These are phyloP conservation scores for Dasysyrphus albostriatus DNA, from an alignment of 2,888 invertebrate genomes.

Conservation along the genomic window DNA sequence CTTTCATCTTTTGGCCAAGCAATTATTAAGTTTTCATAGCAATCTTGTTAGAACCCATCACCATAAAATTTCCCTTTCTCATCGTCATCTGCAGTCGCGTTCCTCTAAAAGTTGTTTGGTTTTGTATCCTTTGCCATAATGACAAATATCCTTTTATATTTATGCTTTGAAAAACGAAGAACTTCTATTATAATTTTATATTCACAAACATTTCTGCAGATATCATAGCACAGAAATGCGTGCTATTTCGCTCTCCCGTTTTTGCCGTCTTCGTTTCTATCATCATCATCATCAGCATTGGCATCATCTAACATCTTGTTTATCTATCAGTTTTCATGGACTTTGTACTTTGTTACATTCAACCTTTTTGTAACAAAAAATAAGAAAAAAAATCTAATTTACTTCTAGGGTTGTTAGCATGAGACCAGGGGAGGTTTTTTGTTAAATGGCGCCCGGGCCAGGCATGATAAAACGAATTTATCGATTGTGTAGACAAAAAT, in stretches of 20 bases:
- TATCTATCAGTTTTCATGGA: slow-evolving; percentile 7
- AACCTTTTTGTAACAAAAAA: background rate
- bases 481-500: too few species aligned
- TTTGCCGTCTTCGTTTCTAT: background rate
- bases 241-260: background rate
- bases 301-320: background rate
- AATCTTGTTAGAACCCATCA: slow-evolving; percentile 54
- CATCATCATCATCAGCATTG: slow-evolving; percentile 27
- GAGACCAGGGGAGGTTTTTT: background rate
- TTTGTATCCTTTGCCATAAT: slow-evolving; percentile 51
- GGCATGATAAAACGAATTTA: background rate
- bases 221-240: slow-evolving; percentile 17
- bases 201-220: slow-evolving; percentile 27
- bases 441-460: background rate
- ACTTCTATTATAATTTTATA: slow-evolving; percentile 50
- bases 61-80: background rate
- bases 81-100: too few species aligned
- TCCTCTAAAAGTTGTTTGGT: slow-evolving; percentile 1
- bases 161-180: slow-evolving; percentile 25
- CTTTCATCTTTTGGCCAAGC: slow-evolving; percentile 47
- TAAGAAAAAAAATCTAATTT: slow-evolving; percentile 39
- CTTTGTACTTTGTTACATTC: background rate
- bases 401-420: slow-evolving; percentile 39
- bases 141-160: slow-evolving; percentile 53
- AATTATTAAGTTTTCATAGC: slow-evolving; percentile 71